Evolutionary conservation across 2,888 invertebrate genomes (phyloP).

Genomic region (Coleophora deauratella): DNA sequence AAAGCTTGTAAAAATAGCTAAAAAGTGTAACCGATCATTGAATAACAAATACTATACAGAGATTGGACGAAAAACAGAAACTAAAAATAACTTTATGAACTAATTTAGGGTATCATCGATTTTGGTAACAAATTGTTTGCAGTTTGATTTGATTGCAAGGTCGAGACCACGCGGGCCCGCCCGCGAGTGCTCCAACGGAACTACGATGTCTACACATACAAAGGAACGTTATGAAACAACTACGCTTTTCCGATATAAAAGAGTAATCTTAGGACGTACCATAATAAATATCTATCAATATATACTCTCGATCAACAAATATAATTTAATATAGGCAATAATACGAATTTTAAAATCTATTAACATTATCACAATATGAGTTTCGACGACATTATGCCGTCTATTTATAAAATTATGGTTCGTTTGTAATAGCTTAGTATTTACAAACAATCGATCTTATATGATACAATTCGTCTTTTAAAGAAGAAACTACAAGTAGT

Average conservation of each 20-base stretch:
- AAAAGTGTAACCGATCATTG: conserved; percentile 20
- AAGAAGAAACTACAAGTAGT: conserved; percentile 18
- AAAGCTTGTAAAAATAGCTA: conserved; percentile 33
- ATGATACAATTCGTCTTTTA: conserved; percentile 34
- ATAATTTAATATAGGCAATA: conserved; percentile 61
- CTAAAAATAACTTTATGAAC: conserved; percentile 11
- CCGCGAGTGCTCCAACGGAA: conserved; percentile 15
- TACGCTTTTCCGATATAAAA: conserved; percentile 43
- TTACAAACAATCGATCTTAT: conserved; percentile 34
- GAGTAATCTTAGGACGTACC: conserved; percentile 49
- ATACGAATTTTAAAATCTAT: conserved; percentile 52
- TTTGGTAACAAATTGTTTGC: conserved; percentile 17
- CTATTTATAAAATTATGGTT: conserved; percentile 37
- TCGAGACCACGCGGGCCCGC: background rate
- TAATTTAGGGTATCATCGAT: conserved; percentile 8
- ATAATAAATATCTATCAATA: conserved; percentile 65
- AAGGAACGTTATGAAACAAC: conserved; percentile 37
- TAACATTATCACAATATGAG: conserved; percentile 61
- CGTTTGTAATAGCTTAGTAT: conserved; percentile 33
- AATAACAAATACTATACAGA: conserved; percentile 9
- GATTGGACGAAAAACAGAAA: conserved; percentile 11
- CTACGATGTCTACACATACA: conserved; percentile 31
- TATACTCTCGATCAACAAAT: conserved; percentile 65
- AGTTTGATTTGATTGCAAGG: conserved; percentile 1
- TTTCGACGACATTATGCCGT: conserved; percentile 50